These are phyloP conservation scores for Heliconius congener DNA, from an alignment of 1,140 invertebrate species.

Conservation along the genomic window DNA sequence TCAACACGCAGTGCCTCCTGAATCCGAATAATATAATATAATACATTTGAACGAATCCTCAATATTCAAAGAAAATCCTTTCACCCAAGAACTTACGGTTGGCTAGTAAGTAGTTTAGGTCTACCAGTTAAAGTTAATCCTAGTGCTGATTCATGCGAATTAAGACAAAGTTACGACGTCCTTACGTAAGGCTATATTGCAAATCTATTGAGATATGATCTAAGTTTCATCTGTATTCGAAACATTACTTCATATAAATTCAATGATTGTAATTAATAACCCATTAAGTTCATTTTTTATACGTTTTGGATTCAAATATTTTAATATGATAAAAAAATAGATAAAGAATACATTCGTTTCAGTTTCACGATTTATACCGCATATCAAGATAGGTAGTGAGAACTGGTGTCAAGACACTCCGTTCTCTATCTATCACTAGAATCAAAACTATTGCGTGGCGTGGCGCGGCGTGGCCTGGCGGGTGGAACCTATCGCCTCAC, in stretches of 20 bases:
- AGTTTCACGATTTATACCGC: too few relatives aligned
- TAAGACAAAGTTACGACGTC: conserved; percentile 7
- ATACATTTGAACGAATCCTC: background rate
- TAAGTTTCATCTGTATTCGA: conserved; percentile 5
- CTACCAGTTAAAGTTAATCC: background rate
- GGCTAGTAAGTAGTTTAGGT: background rate
- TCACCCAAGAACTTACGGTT: background rate
- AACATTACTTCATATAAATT: conserved; percentile 1
- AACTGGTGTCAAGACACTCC: too few relatives aligned
- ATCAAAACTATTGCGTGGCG: too few relatives aligned
- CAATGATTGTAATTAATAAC: background rate
- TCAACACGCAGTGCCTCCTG: too few relatives aligned
- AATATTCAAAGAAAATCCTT: background rate
- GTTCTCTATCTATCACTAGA: too few relatives aligned
- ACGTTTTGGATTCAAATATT: background rate
- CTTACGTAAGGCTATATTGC: conserved; percentile 9
- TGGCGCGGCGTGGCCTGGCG: too few relatives aligned
- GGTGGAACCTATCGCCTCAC: too few relatives aligned
- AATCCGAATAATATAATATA: too few relatives aligned
- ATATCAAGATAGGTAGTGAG: too few relatives aligned
- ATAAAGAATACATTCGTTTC: too few relatives aligned
- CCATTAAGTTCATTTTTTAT: background rate
- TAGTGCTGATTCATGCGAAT: conserved; percentile 8
- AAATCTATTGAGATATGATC: conserved; percentile 11
- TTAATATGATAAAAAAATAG: too few relatives aligned